Evolutionary conservation across 1,140 invertebrate genomes (phyloP).

Genomic region (Olivierus martensii): DNA sequence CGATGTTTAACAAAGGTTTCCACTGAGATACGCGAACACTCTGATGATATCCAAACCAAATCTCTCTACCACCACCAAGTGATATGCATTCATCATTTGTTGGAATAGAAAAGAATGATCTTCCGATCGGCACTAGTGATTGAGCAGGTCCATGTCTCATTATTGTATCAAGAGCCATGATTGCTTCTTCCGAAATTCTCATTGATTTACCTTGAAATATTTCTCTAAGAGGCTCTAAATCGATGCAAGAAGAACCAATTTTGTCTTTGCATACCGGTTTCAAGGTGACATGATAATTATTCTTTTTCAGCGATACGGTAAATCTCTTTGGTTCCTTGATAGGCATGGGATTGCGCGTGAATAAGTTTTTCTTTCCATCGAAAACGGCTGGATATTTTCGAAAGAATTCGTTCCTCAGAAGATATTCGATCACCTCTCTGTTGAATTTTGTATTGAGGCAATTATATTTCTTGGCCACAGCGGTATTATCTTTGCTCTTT

Average conservation of each 20-base stretch:
- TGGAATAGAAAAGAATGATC: constrained; percentile 14
- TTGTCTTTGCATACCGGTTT: constrained; percentile 5
- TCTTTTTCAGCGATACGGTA: not conserved
- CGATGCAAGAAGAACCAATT: not conserved
- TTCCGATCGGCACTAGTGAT: constrained; percentile 10
- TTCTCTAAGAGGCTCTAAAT: constrained; percentile 3
- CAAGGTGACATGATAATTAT: constrained; percentile 4
- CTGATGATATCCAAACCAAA: constrained; percentile 18
- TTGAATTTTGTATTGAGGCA: constrained; percentile 2
- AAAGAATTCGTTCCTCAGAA: constrained; percentile 1
- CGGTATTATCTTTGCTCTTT: not conserved
- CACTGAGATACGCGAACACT: constrained; percentile 13
- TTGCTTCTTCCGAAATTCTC: constrained; percentile 4
- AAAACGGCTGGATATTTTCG: not conserved
- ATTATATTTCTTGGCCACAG: not conserved
- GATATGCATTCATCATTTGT: not conserved
- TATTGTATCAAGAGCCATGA: constrained; percentile 14
- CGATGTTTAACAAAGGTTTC: constrained; percentile 14
- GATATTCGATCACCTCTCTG: not conserved
- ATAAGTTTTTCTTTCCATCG: constrained; percentile 9
- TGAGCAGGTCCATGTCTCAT: constrained; percentile 7
- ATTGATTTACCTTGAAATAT: not conserved
- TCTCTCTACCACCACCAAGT: constrained; percentile 7
- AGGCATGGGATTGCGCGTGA: not conserved
- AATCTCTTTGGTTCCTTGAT: not conserved